Evolutionary conservation across 1,140 invertebrate genomes (phyloP).

Genomic region (Drosophila serrata): DNA sequence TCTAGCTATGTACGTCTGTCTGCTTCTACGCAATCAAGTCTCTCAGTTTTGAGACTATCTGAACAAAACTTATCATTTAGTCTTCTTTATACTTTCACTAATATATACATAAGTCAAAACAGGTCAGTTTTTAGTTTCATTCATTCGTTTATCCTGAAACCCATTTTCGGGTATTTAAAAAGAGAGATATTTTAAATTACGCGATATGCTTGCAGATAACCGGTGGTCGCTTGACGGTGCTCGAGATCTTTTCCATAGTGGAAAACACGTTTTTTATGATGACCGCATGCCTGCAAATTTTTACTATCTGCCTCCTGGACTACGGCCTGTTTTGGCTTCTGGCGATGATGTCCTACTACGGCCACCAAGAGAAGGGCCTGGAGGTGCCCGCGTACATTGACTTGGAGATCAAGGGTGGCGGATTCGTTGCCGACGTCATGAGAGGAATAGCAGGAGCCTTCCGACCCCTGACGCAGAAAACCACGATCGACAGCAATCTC

Average conservation of each 20-base stretch:
- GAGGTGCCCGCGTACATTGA: constrained; percentile 69
- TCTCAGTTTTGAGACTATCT: too few species aligned
- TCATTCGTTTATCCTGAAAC: not conserved
- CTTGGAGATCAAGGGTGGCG: constrained; percentile 86
- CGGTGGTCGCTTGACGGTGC: constrained; percentile 87
- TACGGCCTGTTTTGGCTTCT: constrained; percentile 90
- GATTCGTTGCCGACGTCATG: constrained; percentile 89
- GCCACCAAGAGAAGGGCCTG: constrained; percentile 87
- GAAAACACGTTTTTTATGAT: constrained; percentile 36
- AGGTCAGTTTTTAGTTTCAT: too few species aligned
- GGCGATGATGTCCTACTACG: constrained; percentile 88
- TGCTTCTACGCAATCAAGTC: too few species aligned
- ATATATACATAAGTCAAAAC: too few species aligned
- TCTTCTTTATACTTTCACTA: too few species aligned
- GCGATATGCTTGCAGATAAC: constrained; percentile 73
- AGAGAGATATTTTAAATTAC: not conserved
- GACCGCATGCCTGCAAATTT: constrained; percentile 37
- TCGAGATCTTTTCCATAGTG: constrained; percentile 85
- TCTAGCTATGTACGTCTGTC: too few species aligned
- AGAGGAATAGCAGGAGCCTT: constrained; percentile 88
- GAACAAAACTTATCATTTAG: too few species aligned
- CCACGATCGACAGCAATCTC: constrained; percentile 87
- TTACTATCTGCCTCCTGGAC: constrained; percentile 46
- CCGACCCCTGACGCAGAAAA: constrained; percentile 86
- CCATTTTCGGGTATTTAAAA: not conserved